phyloP scores from a whole-genome alignment of 2,888 invertebrate species.

The Eulithis prunata region DNA sequence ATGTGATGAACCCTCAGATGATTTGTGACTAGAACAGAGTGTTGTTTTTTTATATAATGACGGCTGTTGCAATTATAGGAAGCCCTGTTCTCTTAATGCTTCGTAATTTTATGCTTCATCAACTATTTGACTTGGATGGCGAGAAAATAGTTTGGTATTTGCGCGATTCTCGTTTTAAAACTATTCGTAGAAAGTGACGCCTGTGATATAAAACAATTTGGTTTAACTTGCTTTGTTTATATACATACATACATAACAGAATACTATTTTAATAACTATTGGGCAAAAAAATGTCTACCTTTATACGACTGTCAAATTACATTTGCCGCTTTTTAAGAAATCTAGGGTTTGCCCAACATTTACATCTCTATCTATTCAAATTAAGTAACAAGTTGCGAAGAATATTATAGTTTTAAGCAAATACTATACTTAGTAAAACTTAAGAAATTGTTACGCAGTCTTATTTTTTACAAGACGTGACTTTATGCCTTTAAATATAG shows the following conservation, averaged over 20 bases:
- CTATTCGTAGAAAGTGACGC: constrained; percentile 14
- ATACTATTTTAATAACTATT: too few relatives aligned
- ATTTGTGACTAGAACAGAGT: neutral
- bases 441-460: constrained; percentile 26
- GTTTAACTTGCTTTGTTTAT: too few relatives aligned
- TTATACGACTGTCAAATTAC: neutral
- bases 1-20: neutral
- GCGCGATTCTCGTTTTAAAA: constrained; percentile 17
- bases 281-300: too few relatives aligned
- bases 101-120: constrained; percentile 31
- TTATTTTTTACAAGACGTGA: constrained; percentile 31
- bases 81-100: constrained; percentile 4
- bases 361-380: constrained; percentile 24
- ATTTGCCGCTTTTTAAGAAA: neutral
- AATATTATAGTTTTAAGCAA: constrained; percentile 23
- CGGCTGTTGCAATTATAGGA: neutral
- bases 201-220: too few relatives aligned
- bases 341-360: constrained; percentile 17
- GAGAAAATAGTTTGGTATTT: constrained; percentile 24
- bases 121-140: constrained; percentile 19
- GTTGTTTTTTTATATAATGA: neutral
- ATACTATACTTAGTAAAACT: constrained; percentile 23
- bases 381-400: constrained; percentile 25
- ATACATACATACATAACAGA: too few relatives aligned
- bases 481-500: constrained; percentile 28